phyloP scores from a whole-genome alignment of 2,888 invertebrate genomes.

The Sphaeridia pumilis region DNA sequence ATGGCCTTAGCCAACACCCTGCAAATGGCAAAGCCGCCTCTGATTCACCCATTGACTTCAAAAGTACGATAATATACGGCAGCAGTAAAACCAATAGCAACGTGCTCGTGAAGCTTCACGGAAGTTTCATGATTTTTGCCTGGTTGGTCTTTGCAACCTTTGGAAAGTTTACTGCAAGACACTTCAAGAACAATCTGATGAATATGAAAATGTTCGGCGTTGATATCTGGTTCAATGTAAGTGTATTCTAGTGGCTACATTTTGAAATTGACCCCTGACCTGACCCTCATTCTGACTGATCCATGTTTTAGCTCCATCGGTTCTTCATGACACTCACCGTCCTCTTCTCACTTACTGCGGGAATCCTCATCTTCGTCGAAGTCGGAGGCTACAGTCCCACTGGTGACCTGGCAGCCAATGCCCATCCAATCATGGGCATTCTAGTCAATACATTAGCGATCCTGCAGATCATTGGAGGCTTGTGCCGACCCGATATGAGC shows the following conservation, averaged over 20 bases:
- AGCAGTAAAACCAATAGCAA: too few species aligned
- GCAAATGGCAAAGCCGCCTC: slow-evolving; percentile 39
- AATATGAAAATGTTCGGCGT: slow-evolving; percentile 67
- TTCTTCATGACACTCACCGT: slow-evolving; percentile 72
- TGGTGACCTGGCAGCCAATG: background rate
- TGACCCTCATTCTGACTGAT: background rate
- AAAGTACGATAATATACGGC: slow-evolving; percentile 49
- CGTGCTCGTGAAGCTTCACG: slow-evolving; percentile 63
- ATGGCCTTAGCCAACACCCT: slow-evolving; percentile 17
- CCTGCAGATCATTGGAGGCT: slow-evolving; percentile 75
- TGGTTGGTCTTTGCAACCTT: slow-evolving; percentile 80
- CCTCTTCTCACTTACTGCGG: slow-evolving; percentile 62
- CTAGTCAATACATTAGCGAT: slow-evolving; percentile 67
- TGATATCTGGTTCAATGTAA: slow-evolving; percentile 87
- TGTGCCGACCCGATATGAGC: slow-evolving; percentile 73
- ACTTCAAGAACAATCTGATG: slow-evolving; percentile 81
- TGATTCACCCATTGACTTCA: slow-evolving; percentile 48
- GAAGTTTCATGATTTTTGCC: slow-evolving; percentile 72
- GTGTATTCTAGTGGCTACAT: slow-evolving; percentile 38
- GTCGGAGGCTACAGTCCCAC: background rate
- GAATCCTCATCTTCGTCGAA: slow-evolving; percentile 69
- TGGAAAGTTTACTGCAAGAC: slow-evolving; percentile 74
- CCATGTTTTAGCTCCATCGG: slow-evolving; percentile 69
- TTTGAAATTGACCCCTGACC: background rate
- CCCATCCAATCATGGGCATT: slow-evolving; percentile 53